Evolutionary conservation across 2,113 vertebrate genomes (phyloP).

Genomic region (Apaloderma vittatum): DNA sequence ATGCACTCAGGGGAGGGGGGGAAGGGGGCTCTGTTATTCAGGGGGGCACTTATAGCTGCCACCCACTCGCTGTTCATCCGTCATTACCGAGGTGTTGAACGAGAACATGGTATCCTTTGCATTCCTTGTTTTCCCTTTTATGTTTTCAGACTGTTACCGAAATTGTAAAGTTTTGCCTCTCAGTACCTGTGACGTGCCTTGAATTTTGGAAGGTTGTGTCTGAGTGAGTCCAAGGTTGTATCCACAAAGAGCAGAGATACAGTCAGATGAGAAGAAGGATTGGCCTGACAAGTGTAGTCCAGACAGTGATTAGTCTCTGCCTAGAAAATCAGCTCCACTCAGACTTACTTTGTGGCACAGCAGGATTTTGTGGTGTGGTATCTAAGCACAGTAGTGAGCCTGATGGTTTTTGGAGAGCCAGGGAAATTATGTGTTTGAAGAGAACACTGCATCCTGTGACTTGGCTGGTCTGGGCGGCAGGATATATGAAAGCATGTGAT

Average conservation of each 20-base stretch:
- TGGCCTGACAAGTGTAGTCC: not conserved
- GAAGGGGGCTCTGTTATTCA: not conserved
- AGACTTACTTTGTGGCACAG: not conserved
- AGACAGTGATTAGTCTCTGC: not conserved
- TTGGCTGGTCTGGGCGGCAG: conserved; percentile 42
- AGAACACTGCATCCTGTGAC: conserved; percentile 3
- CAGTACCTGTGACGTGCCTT: not conserved
- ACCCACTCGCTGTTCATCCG: not conserved
- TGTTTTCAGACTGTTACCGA: not conserved
- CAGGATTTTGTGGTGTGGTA: not conserved
- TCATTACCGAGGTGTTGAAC: not conserved
- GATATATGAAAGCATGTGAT: conserved; percentile 56
- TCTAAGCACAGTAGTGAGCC: not conserved
- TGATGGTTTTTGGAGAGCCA: not conserved
- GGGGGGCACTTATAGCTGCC: not conserved
- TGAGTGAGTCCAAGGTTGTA: not conserved
- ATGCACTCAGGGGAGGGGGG: not conserved
- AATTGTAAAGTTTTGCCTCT: not conserved
- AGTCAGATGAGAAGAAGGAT: not conserved
- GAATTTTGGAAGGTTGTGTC: not conserved
- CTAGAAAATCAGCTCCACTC: not conserved
- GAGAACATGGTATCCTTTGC: not conserved
- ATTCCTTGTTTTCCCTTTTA: not conserved
- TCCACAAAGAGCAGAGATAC: not conserved
- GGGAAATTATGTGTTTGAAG: not conserved